These are phyloP conservation scores for Agonopterix subpropinquella DNA, from an alignment of 2,888 invertebrate species.

Conservation along the genomic window DNA sequence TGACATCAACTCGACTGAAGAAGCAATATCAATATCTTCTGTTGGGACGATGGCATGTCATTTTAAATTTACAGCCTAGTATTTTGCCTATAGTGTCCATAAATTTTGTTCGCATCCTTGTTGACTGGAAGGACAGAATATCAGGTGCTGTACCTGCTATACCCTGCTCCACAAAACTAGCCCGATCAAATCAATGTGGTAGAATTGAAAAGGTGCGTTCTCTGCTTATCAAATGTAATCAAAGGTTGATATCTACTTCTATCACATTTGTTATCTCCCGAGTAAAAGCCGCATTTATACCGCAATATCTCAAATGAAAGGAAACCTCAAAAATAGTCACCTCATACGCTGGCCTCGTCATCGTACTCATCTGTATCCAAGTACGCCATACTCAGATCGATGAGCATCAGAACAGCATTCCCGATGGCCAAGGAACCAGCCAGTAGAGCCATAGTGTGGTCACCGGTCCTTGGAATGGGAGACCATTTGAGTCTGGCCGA, in stretches of 20 bases:
- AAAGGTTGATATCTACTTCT: background rate
- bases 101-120: no score
- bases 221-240: no score
- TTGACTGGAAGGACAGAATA: no score
- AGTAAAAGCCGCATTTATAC: constrained; percentile 23
- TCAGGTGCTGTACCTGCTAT: no score
- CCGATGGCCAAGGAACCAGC: constrained; percentile 41
- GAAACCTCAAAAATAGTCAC: constrained; percentile 17
- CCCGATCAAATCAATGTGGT: no score
- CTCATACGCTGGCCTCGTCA: constrained; percentile 54
- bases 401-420: constrained; percentile 50
- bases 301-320: constrained; percentile 10
- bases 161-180: no score
- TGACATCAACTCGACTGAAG: no score
- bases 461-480: constrained; percentile 47
- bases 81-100: no score
- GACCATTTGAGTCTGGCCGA: constrained; percentile 33
- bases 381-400: constrained; percentile 59
- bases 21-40: no score
- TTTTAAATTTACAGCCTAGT: no score
- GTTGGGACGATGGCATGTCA: no score
- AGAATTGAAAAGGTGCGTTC: no score
- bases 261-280: background rate
- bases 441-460: constrained; percentile 35
- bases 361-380: constrained; percentile 65